These are phyloP conservation scores for Calliopum simillimum DNA, from an alignment of 2,888 invertebrate genomes.

Conservation along the genomic window DNA sequence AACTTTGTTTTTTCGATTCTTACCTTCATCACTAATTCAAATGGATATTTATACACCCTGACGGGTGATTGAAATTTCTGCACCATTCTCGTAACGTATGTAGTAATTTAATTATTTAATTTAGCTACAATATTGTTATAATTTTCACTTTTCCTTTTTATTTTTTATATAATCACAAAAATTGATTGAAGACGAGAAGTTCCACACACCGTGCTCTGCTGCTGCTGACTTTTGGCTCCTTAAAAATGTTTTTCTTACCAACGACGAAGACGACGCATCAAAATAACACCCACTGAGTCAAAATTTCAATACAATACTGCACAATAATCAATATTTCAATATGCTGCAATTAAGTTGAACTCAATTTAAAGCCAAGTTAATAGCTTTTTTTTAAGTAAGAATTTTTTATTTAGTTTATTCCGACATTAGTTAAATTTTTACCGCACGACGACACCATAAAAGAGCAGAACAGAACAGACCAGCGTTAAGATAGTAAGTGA, in stretches of 20 bases:
- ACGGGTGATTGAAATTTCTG: slow-evolving; percentile 96
- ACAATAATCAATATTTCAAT: slow-evolving; percentile 28
- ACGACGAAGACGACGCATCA: too few species aligned
- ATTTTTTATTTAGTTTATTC: neutral
- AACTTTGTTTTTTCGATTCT: slow-evolving; percentile 61
- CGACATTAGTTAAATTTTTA: neutral
- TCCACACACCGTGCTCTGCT: too few species aligned
- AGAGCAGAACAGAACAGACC: slow-evolving; percentile 22
- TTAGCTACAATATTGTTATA: slow-evolving; percentile 8
- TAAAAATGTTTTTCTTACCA: too few species aligned
- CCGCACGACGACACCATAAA: neutral
- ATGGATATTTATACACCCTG: slow-evolving; percentile 93
- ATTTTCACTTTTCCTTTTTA: slow-evolving; percentile 10
- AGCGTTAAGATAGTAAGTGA: slow-evolving; percentile 25
- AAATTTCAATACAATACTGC: slow-evolving; percentile 13
- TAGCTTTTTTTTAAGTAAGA: neutral
- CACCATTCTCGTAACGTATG: slow-evolving; percentile 83
- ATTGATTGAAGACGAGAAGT: too few species aligned
- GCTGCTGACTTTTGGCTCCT: too few species aligned
- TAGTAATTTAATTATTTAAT: slow-evolving; percentile 9
- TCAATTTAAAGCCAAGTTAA: neutral
- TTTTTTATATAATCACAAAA: slow-evolving; percentile 4
- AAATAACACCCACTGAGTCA: slow-evolving; percentile 1
- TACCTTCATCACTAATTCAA: slow-evolving; percentile 96
- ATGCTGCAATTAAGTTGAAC: neutral